Base-by-base conservation (phyloP, 2,888 invertebrate species). In the Scaeva pyrastri region DNA sequence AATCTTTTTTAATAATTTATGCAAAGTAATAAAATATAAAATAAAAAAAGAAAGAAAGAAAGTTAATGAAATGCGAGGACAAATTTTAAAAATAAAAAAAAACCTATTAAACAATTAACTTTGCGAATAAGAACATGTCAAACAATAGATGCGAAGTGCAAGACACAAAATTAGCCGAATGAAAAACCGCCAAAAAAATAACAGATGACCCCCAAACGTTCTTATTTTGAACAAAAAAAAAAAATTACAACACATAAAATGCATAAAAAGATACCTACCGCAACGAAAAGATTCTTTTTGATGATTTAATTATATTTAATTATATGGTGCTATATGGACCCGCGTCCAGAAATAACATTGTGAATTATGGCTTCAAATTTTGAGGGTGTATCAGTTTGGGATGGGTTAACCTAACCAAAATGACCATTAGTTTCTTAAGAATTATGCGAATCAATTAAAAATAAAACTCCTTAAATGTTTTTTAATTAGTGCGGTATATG, bases 231-330 rank as follows among this genome's bases (percentile, higher is more conserved):
- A 43, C 12, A 14, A 41, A 12, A 48, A 16, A 48, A 2, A 1
- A 48, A n/a, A 23, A 55, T 31, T 1, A 31, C 31, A 31, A 31
- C 5, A 31, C 31, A 7, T 31, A 31, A n/a, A n/a, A n/a, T 31
- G 5, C 12, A 14, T 7, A n/a, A 3, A 8, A 8, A 48, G 14
- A 23, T 23, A 66, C 66, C 45, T 43, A 43, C 23, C 23, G 19
- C 48, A 12, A 48, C 45, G 19, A 62, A 26, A 43, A 56, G 4
- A 16, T 4, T 41, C 3, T 14, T 39, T 43, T 66, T 48, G 66
- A 66, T 66, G 66, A 31, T 48, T 36, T 66, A 66, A 66, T 66
- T 66, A 31, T 19, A 31, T 48, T 36, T 66, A 66, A 66, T 66
- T 66, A 31, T 19, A 66, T 19, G 16, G 21, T 21, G 14, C 1